Conservation (phyloP, 1,140 invertebrate species). For the Bombus huntii region DNA sequence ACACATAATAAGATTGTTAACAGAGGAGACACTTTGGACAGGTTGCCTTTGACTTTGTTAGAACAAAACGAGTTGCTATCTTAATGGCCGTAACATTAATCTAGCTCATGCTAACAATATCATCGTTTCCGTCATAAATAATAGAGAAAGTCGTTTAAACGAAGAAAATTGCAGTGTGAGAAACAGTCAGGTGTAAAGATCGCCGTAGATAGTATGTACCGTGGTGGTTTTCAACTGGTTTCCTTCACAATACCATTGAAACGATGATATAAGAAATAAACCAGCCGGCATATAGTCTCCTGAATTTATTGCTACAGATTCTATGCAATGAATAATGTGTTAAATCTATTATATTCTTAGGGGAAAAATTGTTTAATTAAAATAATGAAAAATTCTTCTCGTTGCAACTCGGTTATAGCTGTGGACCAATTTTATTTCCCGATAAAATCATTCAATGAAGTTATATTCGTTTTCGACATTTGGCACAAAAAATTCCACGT, state of each 20-base stretch:
- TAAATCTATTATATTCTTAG: background rate
- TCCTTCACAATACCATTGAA: background rate
- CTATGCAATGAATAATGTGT: background rate
- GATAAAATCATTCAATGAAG: background rate
- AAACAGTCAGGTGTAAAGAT: conserved; percentile 35
- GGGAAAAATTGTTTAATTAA: background rate
- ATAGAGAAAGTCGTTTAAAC: conserved; percentile 18
- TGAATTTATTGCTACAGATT: background rate
- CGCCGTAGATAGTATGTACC: background rate
- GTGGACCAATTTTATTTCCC: background rate
- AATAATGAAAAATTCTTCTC: background rate
- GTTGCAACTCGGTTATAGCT: background rate
- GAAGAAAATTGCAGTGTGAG: conserved; percentile 23
- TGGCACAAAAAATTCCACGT: background rate
- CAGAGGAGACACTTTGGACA: background rate
- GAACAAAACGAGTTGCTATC: background rate
- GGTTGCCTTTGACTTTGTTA: background rate
- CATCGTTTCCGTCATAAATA: background rate
- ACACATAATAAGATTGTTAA: background rate
- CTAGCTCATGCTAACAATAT: background rate
- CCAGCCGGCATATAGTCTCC: background rate
- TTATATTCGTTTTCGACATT: background rate
- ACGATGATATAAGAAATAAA: background rate
- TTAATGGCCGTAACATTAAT: background rate
- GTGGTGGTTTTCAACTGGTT: conserved; percentile 4